phyloP scores from a whole-genome alignment of 2,113 vertebrate species.

The Oplegnathus fasciatus region DNA sequence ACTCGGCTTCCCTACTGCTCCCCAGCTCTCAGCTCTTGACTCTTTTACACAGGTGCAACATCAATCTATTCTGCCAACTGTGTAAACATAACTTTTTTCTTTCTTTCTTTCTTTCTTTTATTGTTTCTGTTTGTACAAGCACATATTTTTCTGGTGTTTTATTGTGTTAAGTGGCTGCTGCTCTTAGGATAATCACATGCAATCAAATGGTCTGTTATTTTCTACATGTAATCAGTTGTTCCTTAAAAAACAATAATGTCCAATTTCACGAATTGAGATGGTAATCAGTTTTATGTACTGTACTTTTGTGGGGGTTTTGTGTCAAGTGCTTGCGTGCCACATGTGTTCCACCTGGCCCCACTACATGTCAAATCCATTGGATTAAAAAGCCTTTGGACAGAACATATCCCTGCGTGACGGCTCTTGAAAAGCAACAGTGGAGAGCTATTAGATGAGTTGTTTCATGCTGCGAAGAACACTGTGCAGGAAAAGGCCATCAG shows the following conservation, averaged over 20 bases:
- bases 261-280: conserved; percentile 12
- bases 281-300: conserved; percentile 18
- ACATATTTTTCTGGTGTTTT: background rate
- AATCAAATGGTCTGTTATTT: conserved; percentile 31
- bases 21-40: background rate
- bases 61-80: background rate
- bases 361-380: conserved; percentile 4
- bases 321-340: background rate
- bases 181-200: conserved; percentile 28
- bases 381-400: conserved; percentile 15
- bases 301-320: background rate
- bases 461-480: conserved; percentile 29
- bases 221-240: conserved; percentile 29
- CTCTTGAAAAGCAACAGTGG: background rate
- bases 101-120: background rate
- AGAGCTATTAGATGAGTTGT: conserved; percentile 19
- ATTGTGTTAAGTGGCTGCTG: conserved; percentile 7
- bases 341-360: background rate
- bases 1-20: background rate
- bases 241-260: conserved; percentile 22
- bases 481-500: background rate
- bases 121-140: background rate
- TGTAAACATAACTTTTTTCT: background rate
- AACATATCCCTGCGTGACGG: background rate
- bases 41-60: background rate